Evolutionary conservation across 2,113 vertebrate genomes (phyloP).

Genomic region (Nestor notabilis): DNA sequence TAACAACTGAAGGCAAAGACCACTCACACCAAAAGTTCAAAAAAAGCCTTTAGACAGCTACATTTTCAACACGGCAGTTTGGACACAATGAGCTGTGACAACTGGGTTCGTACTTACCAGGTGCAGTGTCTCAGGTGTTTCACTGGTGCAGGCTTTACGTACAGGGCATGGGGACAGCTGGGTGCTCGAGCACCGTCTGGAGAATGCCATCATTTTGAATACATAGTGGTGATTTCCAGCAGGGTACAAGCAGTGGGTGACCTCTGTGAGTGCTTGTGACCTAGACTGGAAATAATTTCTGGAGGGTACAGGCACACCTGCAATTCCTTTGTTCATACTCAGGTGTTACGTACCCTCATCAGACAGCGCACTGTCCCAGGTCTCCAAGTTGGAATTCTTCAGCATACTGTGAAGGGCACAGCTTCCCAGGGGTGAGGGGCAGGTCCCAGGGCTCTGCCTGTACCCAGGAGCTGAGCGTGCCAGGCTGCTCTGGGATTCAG

Average conservation of each 20-base stretch:
- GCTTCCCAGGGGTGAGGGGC: neutral
- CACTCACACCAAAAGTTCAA: neutral
- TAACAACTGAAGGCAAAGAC: neutral
- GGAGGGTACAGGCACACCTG: neutral
- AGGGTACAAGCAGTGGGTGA: no score
- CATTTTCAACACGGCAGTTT: neutral
- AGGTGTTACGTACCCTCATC: fast-evolving
- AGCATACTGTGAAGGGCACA: fast-evolving
- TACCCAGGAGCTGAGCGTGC: fast-evolving
- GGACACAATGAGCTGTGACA: neutral
- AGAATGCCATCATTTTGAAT: fast-evolving
- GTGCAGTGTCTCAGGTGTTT: neutral
- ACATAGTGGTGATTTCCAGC: neutral
- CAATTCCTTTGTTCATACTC: neutral
- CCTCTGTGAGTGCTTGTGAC: no score
- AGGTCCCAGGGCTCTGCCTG: neutral
- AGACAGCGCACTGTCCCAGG: fast-evolving
- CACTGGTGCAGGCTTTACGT: fast-evolving
- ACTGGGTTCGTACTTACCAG: fast-evolving
- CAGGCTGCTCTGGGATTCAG: fast-evolving
- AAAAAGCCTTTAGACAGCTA: neutral
- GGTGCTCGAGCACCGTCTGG: fast-evolving
- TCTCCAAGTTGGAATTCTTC: neutral
- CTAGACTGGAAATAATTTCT: neutral
- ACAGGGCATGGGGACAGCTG: fast-evolving